phyloP scores from a whole-genome alignment of 2,888 invertebrate species.

The Agrotis segetum region DNA sequence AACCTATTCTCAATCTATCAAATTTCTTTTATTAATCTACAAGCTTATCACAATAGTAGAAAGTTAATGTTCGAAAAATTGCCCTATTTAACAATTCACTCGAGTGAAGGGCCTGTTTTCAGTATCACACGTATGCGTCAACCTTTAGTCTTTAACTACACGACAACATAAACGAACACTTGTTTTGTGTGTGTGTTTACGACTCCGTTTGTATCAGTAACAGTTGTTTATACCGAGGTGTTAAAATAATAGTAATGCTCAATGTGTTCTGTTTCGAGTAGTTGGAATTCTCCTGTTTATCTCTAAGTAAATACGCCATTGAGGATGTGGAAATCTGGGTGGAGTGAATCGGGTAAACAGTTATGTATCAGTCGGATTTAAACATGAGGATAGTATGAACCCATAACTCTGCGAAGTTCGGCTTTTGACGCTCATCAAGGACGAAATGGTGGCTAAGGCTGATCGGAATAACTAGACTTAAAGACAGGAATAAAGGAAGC shows the following conservation, averaged over 20 bases:
- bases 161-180: constrained; percentile 35
- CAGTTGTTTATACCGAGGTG: constrained; percentile 37
- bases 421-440: too few species aligned
- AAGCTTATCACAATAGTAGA: too few species aligned
- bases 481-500: too few species aligned
- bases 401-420: neutral
- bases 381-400: neutral
- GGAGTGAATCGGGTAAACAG: constrained; percentile 30
- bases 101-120: too few species aligned
- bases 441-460: too few species aligned
- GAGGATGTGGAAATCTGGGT: constrained; percentile 22
- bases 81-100: too few species aligned
- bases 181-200: constrained; percentile 29
- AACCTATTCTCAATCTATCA: too few species aligned
- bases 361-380: constrained; percentile 2
- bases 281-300: constrained; percentile 24
- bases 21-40: too few species aligned
- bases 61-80: too few species aligned
- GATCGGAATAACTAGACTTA: too few species aligned
- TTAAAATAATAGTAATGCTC: constrained; percentile 41
- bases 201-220: constrained; percentile 24
- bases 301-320: constrained; percentile 37
- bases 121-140: neutral
- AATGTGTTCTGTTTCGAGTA: constrained; percentile 31
- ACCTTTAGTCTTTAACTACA: constrained; percentile 44